Conservation (phyloP, 2,113 vertebrate species). For the Siniperca knerii region DNA sequence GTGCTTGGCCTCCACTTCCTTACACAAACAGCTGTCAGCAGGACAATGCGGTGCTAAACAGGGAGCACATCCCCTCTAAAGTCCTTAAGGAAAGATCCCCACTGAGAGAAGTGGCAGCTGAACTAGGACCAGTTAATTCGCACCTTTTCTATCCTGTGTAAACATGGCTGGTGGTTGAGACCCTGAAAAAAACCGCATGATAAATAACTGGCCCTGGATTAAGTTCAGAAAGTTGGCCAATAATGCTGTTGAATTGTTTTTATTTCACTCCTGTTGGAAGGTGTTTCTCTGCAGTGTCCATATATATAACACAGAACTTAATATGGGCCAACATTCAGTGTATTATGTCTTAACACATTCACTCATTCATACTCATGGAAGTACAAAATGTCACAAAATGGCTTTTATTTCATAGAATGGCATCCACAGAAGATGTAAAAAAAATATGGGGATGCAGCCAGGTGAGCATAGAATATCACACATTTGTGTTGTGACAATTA, state of each 20-base stretch:
- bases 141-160: constrained; percentile 62
- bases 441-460: too few species aligned
- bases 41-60: constrained; percentile 71
- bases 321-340: background rate
- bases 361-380: background rate
- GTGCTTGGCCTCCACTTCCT: constrained; percentile 46
- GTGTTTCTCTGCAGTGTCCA: constrained; percentile 10
- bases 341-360: background rate
- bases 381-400: background rate
- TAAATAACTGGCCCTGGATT: background rate
- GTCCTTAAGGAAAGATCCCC: constrained; percentile 77
- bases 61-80: constrained; percentile 73
- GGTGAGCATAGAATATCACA: too few species aligned
- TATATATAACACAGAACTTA: background rate
- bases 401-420: background rate
- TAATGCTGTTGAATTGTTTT: background rate
- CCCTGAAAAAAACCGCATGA: background rate
- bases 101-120: constrained; percentile 66
- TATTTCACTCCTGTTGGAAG: background rate
- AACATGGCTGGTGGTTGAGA: constrained; percentile 53
- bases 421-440: background rate
- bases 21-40: constrained; percentile 63
- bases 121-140: constrained; percentile 55
- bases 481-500: background rate
- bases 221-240: background rate